Percentiles rank a stretch among this genome's conserved stretches.
phyloP scores from a whole-genome alignment of 2,797 vertebrate genomes.

The Sandelia bainsii region DNA sequence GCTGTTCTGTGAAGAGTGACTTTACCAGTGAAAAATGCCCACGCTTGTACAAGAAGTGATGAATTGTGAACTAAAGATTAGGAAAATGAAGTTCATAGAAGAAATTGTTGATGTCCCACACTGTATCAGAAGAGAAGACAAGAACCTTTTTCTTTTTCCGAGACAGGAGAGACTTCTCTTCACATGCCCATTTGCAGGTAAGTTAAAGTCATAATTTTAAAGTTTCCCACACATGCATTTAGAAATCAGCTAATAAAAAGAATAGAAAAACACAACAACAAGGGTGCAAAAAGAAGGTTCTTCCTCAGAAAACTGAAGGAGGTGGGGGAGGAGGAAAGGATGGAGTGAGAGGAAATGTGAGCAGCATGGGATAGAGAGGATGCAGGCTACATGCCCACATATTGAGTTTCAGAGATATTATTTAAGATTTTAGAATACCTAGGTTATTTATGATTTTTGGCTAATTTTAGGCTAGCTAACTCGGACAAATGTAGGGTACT shows the following conservation, averaged over 20 bases:
- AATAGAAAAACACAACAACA: slow-evolving; percentile 82
- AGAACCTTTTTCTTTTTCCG: slow-evolving; percentile 3
- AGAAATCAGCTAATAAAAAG: slow-evolving; percentile 79
- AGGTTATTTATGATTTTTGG: not conserved
- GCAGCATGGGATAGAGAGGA: not conserved
- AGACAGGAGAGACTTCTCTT: slow-evolving; percentile 73
- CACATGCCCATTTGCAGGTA: slow-evolving; percentile 61
- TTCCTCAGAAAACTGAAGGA: slow-evolving; percentile 74
- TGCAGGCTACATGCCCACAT: not conserved
- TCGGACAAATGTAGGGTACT: not conserved
- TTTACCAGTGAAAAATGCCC: not conserved
- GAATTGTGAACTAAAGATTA: not conserved
- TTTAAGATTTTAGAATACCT: no score
- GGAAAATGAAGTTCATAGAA: not conserved
- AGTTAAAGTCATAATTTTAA: slow-evolving; percentile 72
- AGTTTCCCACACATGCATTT: slow-evolving; percentile 81
- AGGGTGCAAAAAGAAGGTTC: slow-evolving; percentile 80
- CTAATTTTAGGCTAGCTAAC: not conserved
- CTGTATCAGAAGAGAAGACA: slow-evolving; percentile 21
- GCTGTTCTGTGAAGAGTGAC: slow-evolving; percentile 10
- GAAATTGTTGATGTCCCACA: slow-evolving; percentile 15
- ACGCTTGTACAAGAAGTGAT: not conserved
- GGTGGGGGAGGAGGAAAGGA: slow-evolving; percentile 26
- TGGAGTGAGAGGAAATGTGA: slow-evolving; percentile 5
- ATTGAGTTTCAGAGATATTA: not conserved